Conservation (phyloP, 2,113 vertebrate species). For the Plotosus lineatus region DNA sequence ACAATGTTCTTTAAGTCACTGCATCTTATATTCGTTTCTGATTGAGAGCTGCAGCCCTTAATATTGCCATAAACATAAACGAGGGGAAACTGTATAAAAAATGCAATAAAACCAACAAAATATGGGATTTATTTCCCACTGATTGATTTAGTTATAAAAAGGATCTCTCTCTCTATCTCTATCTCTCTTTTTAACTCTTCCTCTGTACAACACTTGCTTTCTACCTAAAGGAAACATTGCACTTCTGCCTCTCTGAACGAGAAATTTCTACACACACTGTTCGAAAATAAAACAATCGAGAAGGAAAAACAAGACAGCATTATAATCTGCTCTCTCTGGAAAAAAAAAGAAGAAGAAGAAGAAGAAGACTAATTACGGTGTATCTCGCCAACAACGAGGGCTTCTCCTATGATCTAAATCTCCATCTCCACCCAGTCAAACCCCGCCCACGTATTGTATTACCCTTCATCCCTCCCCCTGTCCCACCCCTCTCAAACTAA, state of each 20-base stretch:
- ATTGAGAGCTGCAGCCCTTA: slow-evolving; percentile 42
- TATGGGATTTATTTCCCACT: slow-evolving; percentile 17
- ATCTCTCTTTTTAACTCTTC: not conserved
- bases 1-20: too few relatives aligned
- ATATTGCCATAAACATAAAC: slow-evolving; percentile 40
- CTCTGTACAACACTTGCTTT: slow-evolving; percentile 35
- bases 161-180: not conserved
- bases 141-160: slow-evolving; percentile 36
- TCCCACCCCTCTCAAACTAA: slow-evolving; percentile 43
- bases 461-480: slow-evolving; percentile 59
- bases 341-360: too few relatives aligned
- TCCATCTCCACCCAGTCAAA: slow-evolving; percentile 56
- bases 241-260: slow-evolving; percentile 47
- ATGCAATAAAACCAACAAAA: not conserved
- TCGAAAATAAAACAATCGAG: not conserved
- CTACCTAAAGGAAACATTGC: slow-evolving; percentile 53
- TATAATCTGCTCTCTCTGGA: slow-evolving; percentile 73
- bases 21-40: slow-evolving; percentile 19
- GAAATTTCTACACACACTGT: slow-evolving; percentile 66
- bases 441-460: slow-evolving; percentile 45
- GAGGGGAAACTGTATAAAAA: not conserved
- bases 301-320: slow-evolving; percentile 28
- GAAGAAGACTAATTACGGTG: slow-evolving; percentile 73
- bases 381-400: slow-evolving; percentile 51
- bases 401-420: slow-evolving; percentile 62